Percentiles rank a stretch among this genome's conserved stretches.
Evolutionary conservation across 2,113 vertebrate genomes (phyloP).

Genomic region (Sander vitreus): DNA sequence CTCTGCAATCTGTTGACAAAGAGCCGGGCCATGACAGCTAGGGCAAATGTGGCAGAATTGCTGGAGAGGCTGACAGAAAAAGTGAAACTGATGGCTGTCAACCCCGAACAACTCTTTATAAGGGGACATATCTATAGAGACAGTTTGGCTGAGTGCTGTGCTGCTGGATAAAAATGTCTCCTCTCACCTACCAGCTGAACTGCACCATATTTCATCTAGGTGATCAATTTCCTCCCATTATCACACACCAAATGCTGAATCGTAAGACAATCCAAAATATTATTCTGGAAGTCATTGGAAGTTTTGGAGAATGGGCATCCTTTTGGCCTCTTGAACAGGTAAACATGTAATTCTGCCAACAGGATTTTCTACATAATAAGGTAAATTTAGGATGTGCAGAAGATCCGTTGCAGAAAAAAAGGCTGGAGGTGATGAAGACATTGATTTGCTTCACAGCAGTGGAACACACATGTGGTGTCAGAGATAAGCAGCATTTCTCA

Average conservation of each 20-base stretch:
- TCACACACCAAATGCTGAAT: conserved; percentile 39
- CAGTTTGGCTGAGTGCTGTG: conserved; percentile 26
- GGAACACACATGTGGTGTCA: conserved; percentile 72
- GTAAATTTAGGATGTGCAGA: conserved; percentile 49
- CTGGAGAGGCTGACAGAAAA: conserved; percentile 55
- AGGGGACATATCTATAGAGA: conserved; percentile 31
- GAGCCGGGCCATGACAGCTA: conserved; percentile 64
- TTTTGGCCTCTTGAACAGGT: conserved; percentile 17
- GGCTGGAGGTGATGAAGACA: conserved; percentile 62
- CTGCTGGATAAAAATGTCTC: conserved; percentile 16
- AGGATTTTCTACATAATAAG: conserved; percentile 48
- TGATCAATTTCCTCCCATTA: conserved; percentile 40
- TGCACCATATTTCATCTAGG: conserved; percentile 13
- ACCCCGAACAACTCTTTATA: conserved; percentile 49
- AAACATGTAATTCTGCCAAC: conserved; percentile 27
- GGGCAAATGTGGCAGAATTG: conserved; percentile 68
- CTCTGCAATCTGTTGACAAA: conserved; percentile 78
- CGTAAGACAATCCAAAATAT: conserved; percentile 17
- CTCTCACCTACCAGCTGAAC: conserved; percentile 34
- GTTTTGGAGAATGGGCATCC: neutral
- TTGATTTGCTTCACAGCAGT: conserved; percentile 61
- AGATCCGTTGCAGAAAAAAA: conserved; percentile 39
- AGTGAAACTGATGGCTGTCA: conserved; percentile 73
- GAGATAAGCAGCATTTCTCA: conserved; percentile 57
- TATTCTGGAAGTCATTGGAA: neutral